Evolutionary conservation across 2,888 invertebrate genomes (phyloP), one percentile per base, ranked within the genome.

Genomic region (Coelinius sp.): DNA sequence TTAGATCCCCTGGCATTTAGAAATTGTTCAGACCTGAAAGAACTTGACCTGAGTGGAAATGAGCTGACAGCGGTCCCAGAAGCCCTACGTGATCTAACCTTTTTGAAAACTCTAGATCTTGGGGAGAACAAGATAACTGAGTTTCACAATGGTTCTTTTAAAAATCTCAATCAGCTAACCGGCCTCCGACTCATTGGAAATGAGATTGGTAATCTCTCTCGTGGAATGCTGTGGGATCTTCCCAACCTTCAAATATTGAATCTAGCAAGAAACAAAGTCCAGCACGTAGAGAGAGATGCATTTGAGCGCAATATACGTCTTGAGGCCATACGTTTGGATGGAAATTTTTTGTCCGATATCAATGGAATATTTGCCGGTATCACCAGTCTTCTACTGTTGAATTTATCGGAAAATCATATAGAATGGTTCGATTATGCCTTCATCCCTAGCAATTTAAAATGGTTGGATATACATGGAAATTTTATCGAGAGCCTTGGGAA

Each of bases 371-470:
- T 97, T 85, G 93, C 95, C 38, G 94, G 95, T 72, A 90, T 97
- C 27, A 92, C 94, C n/a, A 94, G 94, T 78, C 90, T 97, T 74
- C 89, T 95, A 83, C 94, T 96, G 94, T 89, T 97, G 73, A 97
- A 97, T 88, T 90, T 97, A 66, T 96, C 96, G 46, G 95, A 95
- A 89, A 97, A 97, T 90, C 95, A 95, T 89, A 90, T 97, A 83
- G 94, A 95, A 80, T 95, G 95, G 95, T 97, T 97, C 88, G 97
- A 97, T 88, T 97, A 95, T 86, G 96, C 96, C 68, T 95, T 97
- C 87, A 93, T 97, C 82, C 97, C 97, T 25, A 93, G 93, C 78
- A 95, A 95, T 88, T 89, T 97, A 71, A 95, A 95, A 89, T 96
- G 95, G 95, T 90, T 97, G 85, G 96, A 97, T 86, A 93, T 97